Base-by-base conservation (phyloP, 1,140 invertebrate genomes). In the Penaeus indicus region DNA sequence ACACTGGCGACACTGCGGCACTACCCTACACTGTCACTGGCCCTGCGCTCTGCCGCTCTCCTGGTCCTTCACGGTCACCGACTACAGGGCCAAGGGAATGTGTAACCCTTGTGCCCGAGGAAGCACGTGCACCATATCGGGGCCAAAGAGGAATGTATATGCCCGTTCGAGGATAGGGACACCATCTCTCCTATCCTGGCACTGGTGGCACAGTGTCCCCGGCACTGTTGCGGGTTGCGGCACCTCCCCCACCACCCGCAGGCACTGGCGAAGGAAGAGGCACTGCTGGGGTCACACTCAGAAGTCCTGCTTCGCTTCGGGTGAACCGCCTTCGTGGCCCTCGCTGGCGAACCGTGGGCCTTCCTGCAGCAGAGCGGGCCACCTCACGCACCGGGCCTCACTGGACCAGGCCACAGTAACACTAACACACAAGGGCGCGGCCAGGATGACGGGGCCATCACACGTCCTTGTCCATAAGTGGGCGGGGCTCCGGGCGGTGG, bases 401-500 rank as follows among this genome's bases (percentile, higher is more conserved):
- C 19, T 75, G 72, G 72, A 38, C 27, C 27, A 38, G 72, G 72
- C 19, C 72, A 32, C 60, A 75, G 60, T 82, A 54, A 63, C 67
- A 16, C 38, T 47, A 67, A 27, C 54, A 62, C 80, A 60, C 63
- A 47, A 42, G 67, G 38, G 86, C 61, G 61, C 32, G 60, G 81
- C 69, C 54, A 54, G 16, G 54, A 11, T 54, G 54, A 62, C 54
- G 82, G 42, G 54, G 62, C 77, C 83, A 90, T 90, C 90, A 90
- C 90, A 90, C 90, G 61, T 90, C 90, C 78, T 90, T 90, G 67
- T 90, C 90, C 90, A 90, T 85, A n/a, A 79, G 78, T 22, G 84
- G 62, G 61, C 90, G 86, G 13, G 83, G 86, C 32, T 88, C 86
- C 47, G 87, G 87, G 61, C 90, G 86, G 22, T 90, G 90, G 61